Evolutionary conservation across 2,888 invertebrate species (phyloP).

Genomic region (Hyles lineata): DNA sequence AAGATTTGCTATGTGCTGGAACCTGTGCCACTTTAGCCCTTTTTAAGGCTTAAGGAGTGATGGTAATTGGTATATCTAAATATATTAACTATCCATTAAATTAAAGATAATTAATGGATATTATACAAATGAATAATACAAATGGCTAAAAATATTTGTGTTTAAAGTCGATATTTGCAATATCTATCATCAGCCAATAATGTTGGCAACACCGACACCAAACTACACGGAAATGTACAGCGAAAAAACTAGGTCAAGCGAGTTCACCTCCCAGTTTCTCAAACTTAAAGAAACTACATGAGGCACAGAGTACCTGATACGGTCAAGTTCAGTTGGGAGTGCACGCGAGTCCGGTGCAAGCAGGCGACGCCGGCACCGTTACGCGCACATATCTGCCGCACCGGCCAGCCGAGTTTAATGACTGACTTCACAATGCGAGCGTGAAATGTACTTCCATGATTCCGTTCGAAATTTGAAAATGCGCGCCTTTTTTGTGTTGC

Average conservation of each 20-base stretch:
- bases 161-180: no score
- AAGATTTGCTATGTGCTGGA: no score
- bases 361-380: constrained; percentile 53
- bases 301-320: constrained; percentile 17
- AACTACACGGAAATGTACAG: neutral
- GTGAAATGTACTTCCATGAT: constrained; percentile 45
- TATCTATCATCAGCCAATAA: neutral
- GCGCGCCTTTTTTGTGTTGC: constrained; percentile 4
- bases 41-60: no score
- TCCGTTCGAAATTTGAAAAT: constrained; percentile 37
- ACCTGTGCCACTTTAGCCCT: no score
- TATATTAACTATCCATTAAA: no score
- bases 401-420: constrained; percentile 55
- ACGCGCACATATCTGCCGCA: constrained; percentile 50
- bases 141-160: no score
- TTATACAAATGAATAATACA: no score
- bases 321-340: constrained; percentile 32
- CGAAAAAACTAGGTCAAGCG: neutral
- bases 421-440: constrained; percentile 58
- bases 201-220: neutral
- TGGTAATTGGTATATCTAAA: no score
- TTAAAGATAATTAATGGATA: no score
- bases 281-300: constrained; percentile 15
- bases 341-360: constrained; percentile 38
- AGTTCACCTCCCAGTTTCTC: neutral